phyloP scores from a whole-genome alignment of 2,888 invertebrate species.

The Brachyptera risi region DNA sequence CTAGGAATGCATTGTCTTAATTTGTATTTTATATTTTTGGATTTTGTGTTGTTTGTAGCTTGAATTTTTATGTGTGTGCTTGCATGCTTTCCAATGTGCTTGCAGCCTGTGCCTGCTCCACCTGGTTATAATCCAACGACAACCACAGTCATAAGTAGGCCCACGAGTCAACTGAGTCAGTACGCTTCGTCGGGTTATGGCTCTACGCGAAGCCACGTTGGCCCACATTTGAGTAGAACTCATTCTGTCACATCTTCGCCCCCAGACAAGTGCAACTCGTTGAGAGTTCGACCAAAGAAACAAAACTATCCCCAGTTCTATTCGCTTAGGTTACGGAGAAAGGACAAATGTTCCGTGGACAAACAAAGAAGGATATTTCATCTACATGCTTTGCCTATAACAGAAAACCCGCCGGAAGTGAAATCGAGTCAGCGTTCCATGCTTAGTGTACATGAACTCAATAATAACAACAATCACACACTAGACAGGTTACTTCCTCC shows the following conservation, averaged over 20 bases:
- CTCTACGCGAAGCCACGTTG: slow-evolving; percentile 44
- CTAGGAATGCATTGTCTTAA: too few species aligned
- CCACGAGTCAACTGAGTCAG: slow-evolving; percentile 45
- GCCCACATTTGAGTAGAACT: slow-evolving; percentile 26
- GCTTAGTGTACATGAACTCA: neutral
- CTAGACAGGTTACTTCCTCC: slow-evolving; percentile 30
- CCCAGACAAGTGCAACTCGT: slow-evolving; percentile 29
- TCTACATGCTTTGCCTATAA: slow-evolving; percentile 33
- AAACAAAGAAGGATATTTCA: slow-evolving; percentile 19
- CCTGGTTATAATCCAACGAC: slow-evolving; percentile 23
- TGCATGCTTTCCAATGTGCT: slow-evolving; percentile 32
- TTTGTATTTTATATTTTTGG: slow-evolving; percentile 27
- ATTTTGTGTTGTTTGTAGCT: slow-evolving; percentile 28
- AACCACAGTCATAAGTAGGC: slow-evolving; percentile 36
- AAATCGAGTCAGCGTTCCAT: slow-evolving; percentile 8
- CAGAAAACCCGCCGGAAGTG: slow-evolving; percentile 31
- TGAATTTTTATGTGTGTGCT: slow-evolving; percentile 29
- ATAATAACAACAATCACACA: slow-evolving; percentile 16
- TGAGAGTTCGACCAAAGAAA: slow-evolving; percentile 17
- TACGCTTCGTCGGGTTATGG: slow-evolving; percentile 50
- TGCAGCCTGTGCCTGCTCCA: slow-evolving; percentile 29
- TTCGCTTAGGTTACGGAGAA: slow-evolving; percentile 35
- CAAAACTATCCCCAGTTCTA: slow-evolving; percentile 37
- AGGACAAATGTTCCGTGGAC: slow-evolving; percentile 16
- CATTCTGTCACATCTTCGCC: slow-evolving; percentile 19